Percentiles rank a stretch among this genome's conserved stretches.
Evolutionary conservation across 2,113 vertebrate genomes (phyloP).

Genomic region (Solea solea): DNA sequence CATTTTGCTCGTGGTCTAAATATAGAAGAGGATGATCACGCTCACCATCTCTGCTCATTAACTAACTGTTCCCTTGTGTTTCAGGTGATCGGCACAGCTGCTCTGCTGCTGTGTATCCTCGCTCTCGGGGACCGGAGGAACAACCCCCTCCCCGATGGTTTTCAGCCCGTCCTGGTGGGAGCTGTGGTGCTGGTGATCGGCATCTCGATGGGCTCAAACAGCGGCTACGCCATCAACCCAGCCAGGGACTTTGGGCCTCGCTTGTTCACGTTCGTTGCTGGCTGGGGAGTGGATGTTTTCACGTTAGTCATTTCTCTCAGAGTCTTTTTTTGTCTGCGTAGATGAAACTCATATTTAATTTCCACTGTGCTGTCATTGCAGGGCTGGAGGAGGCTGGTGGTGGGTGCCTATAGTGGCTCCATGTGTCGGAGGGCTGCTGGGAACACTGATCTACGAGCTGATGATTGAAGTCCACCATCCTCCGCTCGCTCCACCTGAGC

Average conservation of each 20-base stretch:
- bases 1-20: too few relatives aligned
- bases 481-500: neutral
- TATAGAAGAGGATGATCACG: too few relatives aligned
- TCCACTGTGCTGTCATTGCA: constrained; percentile 47
- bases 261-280: constrained; percentile 84
- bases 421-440: constrained; percentile 74
- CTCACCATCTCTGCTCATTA: too few relatives aligned
- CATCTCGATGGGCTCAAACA: constrained; percentile 83
- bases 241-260: constrained; percentile 86
- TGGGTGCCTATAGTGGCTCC: constrained; percentile 88
- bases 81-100: constrained; percentile 82
- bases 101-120: constrained; percentile 79
- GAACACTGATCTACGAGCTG: constrained; percentile 79
- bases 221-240: constrained; percentile 86
- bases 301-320: constrained; percentile 47
- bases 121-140: constrained; percentile 80
- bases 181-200: constrained; percentile 77
- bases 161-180: constrained; percentile 80
- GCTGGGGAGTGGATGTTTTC: constrained; percentile 88
- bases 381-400: constrained; percentile 88
- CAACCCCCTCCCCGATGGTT: constrained; percentile 66
- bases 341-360: neutral
- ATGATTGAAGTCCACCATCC: constrained; percentile 84
- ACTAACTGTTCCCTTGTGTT: neutral
- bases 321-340: neutral